These are phyloP conservation scores for Hemistola chrysoprasaria DNA, from an alignment of 2,888 invertebrate genomes.

Conservation along the genomic window DNA sequence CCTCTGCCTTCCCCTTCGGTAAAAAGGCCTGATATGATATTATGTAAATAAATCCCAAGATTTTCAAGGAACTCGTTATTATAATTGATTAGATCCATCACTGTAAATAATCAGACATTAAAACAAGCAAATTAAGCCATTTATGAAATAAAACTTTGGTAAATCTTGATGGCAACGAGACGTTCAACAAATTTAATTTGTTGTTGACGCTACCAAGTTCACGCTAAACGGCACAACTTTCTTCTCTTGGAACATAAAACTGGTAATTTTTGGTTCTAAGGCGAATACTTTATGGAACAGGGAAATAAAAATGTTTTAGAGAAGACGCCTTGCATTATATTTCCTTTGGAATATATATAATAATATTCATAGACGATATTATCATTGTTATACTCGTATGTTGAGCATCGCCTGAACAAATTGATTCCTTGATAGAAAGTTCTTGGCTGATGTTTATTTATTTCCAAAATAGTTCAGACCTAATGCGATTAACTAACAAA, in stretches of 20 bases:
- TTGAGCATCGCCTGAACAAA: too few species aligned
- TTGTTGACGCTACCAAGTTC: constrained; percentile 16
- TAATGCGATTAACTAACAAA: too few species aligned
- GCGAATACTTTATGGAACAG: background rate
- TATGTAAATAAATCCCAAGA: too few species aligned
- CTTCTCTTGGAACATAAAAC: constrained; percentile 5
- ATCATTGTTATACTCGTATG: too few species aligned
- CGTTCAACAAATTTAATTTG: constrained; percentile 21
- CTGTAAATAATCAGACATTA: constrained; percentile 26
- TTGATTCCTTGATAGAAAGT: too few species aligned
- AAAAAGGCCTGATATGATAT: too few species aligned
- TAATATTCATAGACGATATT: too few species aligned
- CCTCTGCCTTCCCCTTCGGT: too few species aligned
- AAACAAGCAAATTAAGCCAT: constrained; percentile 27
- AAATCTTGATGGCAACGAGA: constrained; percentile 16
- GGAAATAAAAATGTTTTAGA: too few species aligned
- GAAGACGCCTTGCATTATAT: background rate
- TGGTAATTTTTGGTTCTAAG: constrained; percentile 5
- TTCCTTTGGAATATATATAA: too few species aligned
- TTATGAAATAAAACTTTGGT: constrained; percentile 26
- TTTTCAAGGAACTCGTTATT: background rate
- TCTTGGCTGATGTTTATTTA: too few species aligned
- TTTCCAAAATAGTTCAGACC: too few species aligned
- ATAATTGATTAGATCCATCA: constrained; percentile 21
- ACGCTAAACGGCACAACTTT: constrained; percentile 16